Evolutionary conservation across 2,797 vertebrate species (phyloP).

Genomic region (Triplophysa yarkandensis): DNA sequence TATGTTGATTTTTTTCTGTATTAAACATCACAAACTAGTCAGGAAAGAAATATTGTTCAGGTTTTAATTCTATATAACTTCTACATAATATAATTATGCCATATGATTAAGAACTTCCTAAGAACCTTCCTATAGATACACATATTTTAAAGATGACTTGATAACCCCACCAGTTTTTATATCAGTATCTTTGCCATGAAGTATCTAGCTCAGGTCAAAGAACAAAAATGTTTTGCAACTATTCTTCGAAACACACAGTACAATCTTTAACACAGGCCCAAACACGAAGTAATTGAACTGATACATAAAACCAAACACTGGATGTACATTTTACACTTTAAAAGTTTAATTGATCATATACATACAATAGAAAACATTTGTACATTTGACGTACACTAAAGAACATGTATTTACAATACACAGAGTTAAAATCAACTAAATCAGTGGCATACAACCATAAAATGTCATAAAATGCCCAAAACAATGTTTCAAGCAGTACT

Average conservation of each 20-base stretch:
- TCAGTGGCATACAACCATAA: slow-evolving; percentile 45
- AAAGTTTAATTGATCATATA: slow-evolving; percentile 71
- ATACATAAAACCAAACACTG: background rate
- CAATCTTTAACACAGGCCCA: background rate
- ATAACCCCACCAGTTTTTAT: background rate
- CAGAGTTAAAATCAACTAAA: slow-evolving; percentile 60
- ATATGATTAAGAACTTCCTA: slow-evolving; percentile 20
- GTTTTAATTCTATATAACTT: background rate
- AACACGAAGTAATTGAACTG: background rate
- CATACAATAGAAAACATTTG: slow-evolving; percentile 58
- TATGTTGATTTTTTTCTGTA: background rate
- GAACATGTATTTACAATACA: slow-evolving; percentile 73
- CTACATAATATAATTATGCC: background rate
- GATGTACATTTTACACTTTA: slow-evolving; percentile 4
- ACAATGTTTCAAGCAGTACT: slow-evolving; percentile 58
- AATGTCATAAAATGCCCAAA: slow-evolving; percentile 64
- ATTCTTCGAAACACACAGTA: background rate
- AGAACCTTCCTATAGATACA: background rate
- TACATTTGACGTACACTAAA: slow-evolving; percentile 63
- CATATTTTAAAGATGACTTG: background rate
- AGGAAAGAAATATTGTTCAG: background rate
- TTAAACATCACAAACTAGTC: background rate
- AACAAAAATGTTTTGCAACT: background rate
- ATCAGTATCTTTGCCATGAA: background rate
- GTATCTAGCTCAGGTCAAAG: background rate